phyloP scores from a whole-genome alignment of 2,797 vertebrate genomes.

The Propithecus perrieri region DNA sequence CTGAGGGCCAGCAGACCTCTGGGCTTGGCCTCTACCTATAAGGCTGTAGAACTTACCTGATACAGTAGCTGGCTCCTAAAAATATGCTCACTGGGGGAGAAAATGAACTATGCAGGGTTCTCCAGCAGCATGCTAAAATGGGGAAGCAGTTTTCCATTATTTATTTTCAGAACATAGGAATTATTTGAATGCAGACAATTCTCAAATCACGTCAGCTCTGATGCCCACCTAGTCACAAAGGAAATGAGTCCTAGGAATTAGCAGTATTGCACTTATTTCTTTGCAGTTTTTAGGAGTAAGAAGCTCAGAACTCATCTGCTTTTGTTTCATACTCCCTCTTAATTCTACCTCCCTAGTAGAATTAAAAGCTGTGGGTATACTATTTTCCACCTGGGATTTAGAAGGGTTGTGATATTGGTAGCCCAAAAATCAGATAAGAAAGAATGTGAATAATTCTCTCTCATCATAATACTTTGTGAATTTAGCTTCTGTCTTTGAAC shows the following conservation, averaged over 20 bases:
- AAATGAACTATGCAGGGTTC: not conserved
- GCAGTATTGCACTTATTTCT: not conserved
- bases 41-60: not conserved
- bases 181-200: constrained; percentile 30
- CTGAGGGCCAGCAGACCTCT: not conserved
- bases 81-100: not conserved
- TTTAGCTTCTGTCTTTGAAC: constrained; percentile 43
- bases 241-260: constrained; percentile 21
- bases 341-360: not conserved
- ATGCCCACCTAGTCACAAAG: constrained; percentile 33
- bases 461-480: constrained; percentile 40
- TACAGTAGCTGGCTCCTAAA: not conserved
- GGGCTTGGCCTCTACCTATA: not conserved
- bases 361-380: not conserved
- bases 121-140: not conserved
- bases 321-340: not conserved
- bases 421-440: constrained; percentile 44
- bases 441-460: not conserved
- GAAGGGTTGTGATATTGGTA: not conserved
- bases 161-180: constrained; percentile 43
- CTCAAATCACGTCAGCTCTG: constrained; percentile 12
- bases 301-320: not conserved
- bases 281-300: not conserved
- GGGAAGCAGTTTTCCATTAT: not conserved
- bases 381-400: constrained; percentile 16